A percentile compares a stretch with the other conserved stretches of the same genome.
These are phyloP conservation scores for Stomatorhinus ivindoensis DNA, from an alignment of 2,113 vertebrate species.

Conservation along the genomic window DNA sequence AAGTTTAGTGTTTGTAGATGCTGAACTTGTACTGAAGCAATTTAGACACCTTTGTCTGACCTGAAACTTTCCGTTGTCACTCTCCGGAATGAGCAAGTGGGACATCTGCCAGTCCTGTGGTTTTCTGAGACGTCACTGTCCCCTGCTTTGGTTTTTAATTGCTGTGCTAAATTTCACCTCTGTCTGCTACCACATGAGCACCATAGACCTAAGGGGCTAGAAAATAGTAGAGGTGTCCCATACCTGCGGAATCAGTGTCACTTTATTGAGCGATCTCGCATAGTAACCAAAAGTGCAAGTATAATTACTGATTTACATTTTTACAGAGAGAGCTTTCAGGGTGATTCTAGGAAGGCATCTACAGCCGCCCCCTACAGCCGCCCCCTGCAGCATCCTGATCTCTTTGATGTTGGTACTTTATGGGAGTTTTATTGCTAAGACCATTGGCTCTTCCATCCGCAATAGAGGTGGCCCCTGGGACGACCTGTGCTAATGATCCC, in stretches of 20 bases:
- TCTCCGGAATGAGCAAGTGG: neutral
- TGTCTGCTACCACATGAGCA: neutral
- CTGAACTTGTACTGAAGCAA: neutral
- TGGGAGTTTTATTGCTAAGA: neutral
- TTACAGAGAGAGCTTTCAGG: neutral
- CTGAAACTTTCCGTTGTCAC: neutral
- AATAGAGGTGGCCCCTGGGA: neutral
- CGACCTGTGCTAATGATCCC: neutral
- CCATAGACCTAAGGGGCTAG: neutral
- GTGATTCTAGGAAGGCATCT: neutral
- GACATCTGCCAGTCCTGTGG: neutral
- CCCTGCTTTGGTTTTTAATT: neutral
- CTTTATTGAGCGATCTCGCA: neutral
- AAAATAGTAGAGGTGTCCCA: neutral
- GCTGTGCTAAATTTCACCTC: neutral
- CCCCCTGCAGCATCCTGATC: neutral
- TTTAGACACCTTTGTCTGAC: neutral
- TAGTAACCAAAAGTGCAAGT: neutral
- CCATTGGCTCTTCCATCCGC: neutral
- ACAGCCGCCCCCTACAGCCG: neutral
- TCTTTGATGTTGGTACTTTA: neutral
- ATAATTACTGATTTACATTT: neutral
- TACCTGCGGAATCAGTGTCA: neutral
- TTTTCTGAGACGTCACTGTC: neutral
- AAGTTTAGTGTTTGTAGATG: neutral